These are phyloP conservation scores for Entomobrya proxima DNA, from an alignment of 2,888 invertebrate genomes.

Conservation along the genomic window DNA sequence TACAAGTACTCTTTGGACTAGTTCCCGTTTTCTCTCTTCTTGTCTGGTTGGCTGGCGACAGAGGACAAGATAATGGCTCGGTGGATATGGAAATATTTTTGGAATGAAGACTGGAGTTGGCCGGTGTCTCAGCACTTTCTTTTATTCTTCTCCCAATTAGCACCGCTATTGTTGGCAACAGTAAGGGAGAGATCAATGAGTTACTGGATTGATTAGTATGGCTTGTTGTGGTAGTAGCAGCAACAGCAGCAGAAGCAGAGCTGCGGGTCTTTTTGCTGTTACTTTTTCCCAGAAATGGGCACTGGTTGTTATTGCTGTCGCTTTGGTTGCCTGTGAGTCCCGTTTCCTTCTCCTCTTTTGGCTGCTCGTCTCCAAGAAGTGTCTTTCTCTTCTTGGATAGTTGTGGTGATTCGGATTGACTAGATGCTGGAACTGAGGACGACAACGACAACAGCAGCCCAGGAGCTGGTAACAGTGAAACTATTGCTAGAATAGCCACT, in stretches of 20 bases:
- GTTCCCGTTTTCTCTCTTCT: neutral
- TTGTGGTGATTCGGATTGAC: conserved; percentile 17
- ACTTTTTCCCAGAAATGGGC: neutral
- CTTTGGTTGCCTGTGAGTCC: neutral
- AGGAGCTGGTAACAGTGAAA: conserved; percentile 8
- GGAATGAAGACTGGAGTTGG: neutral
- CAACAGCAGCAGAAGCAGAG: neutral
- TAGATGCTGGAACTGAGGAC: neutral
- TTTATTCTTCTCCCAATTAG: neutral
- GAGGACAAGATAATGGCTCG: neutral
- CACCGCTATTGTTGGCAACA: neutral
- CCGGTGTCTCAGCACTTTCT: neutral
- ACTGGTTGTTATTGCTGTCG: neutral
- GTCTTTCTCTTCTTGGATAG: neutral
- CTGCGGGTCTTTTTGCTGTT: neutral
- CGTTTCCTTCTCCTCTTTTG: neutral
- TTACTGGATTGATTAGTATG: too few species aligned
- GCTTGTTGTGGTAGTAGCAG: neutral
- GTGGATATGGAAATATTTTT: neutral
- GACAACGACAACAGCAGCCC: neutral
- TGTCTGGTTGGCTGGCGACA: neutral
- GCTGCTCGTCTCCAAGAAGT: neutral
- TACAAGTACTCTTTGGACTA: neutral
- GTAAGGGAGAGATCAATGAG: too few species aligned
- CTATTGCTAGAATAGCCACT: conserved; percentile 27